Conservation (phyloP, 2,888 invertebrate species). For the Thera obeliscata region DNA sequence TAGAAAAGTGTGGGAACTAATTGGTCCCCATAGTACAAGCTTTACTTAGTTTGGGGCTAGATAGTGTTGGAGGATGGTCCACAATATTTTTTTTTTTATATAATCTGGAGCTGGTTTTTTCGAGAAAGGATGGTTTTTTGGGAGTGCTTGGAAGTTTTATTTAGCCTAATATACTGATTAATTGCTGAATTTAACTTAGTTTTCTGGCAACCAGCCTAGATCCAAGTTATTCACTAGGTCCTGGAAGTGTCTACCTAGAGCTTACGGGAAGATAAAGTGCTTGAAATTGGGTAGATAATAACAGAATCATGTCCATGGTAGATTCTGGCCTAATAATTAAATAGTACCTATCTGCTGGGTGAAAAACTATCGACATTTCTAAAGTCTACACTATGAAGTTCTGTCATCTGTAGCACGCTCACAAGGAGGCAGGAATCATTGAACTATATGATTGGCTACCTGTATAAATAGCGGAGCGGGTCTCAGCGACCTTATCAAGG, state of each 20-base stretch:
- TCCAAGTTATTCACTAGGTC: no score
- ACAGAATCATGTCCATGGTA: neutral
- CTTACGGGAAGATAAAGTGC: no score
- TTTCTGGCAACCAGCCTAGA: neutral
- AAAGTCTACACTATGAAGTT: neutral
- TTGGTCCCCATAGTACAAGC: no score
- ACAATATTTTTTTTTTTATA: no score
- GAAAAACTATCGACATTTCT: neutral
- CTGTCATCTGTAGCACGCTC: neutral
- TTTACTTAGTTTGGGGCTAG: no score
- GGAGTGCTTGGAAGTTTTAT: no score
- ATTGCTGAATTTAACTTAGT: neutral
- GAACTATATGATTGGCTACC: slow-evolving; percentile 51
- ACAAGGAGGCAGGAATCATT: slow-evolving; percentile 39
- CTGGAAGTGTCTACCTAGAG: neutral
- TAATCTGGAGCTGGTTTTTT: no score
- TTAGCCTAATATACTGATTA: neutral
- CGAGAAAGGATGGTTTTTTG: no score
- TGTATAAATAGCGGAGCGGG: slow-evolving; percentile 68
- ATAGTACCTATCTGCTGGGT: no score
- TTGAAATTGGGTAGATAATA: neutral
- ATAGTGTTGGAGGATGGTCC: no score
- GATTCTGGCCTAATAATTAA: neutral
- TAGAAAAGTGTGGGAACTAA: no score
- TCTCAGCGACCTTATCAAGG: slow-evolving; percentile 68